Evolutionary conservation across 2,888 invertebrate species (phyloP).

Genomic region (Antheraea yamamai): DNA sequence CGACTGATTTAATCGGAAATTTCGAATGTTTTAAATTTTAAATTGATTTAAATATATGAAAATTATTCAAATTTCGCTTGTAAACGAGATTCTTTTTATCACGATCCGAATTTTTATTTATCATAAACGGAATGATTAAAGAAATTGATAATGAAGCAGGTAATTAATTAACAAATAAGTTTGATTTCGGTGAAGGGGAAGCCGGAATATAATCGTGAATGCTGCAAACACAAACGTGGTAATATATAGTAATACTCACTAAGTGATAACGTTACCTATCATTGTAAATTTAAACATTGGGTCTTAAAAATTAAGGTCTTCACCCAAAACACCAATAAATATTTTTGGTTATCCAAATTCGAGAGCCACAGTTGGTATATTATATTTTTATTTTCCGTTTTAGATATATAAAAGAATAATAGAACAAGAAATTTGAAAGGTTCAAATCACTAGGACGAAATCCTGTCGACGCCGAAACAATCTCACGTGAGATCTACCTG

Average conservation of each 20-base stretch:
- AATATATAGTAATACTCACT: too few species aligned
- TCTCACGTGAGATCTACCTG: conserved; percentile 23
- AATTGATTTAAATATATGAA: background rate
- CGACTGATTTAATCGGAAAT: background rate
- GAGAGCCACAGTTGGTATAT: too few species aligned
- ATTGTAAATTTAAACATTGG: too few species aligned
- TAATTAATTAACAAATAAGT: too few species aligned
- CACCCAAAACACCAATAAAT: background rate
- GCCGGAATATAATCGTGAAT: too few species aligned
- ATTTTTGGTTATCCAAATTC: background rate
- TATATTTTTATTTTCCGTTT: too few species aligned
- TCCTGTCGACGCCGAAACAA: conserved; percentile 16
- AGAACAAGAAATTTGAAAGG: background rate
- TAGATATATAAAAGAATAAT: too few species aligned
- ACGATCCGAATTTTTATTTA: background rate
- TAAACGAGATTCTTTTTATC: background rate
- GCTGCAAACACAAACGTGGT: too few species aligned
- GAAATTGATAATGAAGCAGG: background rate
- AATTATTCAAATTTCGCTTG: conserved; percentile 1
- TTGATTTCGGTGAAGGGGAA: too few species aligned
- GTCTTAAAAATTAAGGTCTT: background rate
- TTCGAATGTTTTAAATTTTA: background rate
- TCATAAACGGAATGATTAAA: background rate
- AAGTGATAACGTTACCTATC: too few species aligned
- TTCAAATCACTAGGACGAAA: background rate